A percentile compares a stretch with the other conserved stretches of the same genome.
phyloP scores from a whole-genome alignment of 2,888 invertebrate species.

The Lasioglossum leucozonium region DNA sequence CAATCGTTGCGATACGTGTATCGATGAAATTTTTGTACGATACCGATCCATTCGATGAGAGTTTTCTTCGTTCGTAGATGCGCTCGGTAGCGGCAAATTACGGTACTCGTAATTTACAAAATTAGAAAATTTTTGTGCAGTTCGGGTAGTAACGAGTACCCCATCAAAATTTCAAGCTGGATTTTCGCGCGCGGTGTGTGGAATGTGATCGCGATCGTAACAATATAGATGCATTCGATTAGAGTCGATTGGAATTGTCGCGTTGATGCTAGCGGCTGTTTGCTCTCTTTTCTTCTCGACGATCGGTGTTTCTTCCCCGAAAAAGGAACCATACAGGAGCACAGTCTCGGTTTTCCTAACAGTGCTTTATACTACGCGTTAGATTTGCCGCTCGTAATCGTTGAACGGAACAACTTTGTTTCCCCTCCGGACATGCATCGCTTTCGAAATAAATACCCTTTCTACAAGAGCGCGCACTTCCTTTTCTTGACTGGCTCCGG shows the following conservation, averaged over 20 bases:
- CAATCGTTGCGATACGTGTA: conserved; percentile 45
- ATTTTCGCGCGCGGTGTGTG: conserved; percentile 31
- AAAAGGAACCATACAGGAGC: conserved; percentile 42
- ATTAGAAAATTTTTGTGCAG: conserved; percentile 58
- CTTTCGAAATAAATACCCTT: conserved; percentile 50
- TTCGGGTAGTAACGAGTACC: conserved; percentile 3
- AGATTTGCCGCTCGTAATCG: conserved; percentile 52
- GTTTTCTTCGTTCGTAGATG: background rate
- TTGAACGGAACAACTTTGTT: conserved; percentile 48
- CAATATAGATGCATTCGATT: conserved; percentile 24
- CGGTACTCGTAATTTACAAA: background rate
- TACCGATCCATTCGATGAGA: background rate
- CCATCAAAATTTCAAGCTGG: conserved; percentile 24
- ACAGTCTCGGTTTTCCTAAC: conserved; percentile 54
- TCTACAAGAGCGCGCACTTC: conserved; percentile 93
- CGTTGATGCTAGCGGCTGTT: conserved; percentile 57
- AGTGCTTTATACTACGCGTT: conserved; percentile 63
- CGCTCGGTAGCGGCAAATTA: background rate
- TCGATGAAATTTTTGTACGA: conserved; percentile 10
- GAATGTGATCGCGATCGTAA: conserved; percentile 58
- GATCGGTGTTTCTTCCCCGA: conserved; percentile 38
- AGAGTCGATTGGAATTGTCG: conserved; percentile 53
- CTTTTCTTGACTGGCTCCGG: conserved; percentile 97
- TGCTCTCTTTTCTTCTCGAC: conserved; percentile 14
- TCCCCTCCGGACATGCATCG: conserved; percentile 48